Base-by-base conservation (phyloP, 2,113 vertebrate genomes). In the Dipodomys merriami region DNA sequence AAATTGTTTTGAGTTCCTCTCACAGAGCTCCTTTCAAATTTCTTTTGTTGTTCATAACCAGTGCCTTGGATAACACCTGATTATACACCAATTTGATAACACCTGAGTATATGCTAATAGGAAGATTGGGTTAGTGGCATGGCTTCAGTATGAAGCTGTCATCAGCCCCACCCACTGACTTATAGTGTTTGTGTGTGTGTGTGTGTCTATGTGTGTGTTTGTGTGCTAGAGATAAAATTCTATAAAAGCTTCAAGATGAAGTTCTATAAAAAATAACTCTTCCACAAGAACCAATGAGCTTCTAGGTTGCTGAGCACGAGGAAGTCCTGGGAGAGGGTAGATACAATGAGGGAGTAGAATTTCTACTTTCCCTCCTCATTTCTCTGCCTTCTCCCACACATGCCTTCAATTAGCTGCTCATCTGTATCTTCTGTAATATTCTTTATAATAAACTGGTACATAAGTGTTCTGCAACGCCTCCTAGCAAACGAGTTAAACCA, bases 361-460 rank as follows among this genome's bases (percentile, higher is more conserved):
- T 30, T 12, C 20, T 3, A 1, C 13, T 25, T 64, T 5, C 20
- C 10, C 33, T 25, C 29, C 6, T 27, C n/a, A 57, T 7, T 16
- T 68, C 12, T n/a, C 7, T 22, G 57, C 1, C 25, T 68, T 29
- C 30, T 22, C 33, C 1, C 0, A 11, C 9, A 5, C 12, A 7
- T 69, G 8, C 33, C 10, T 76, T 62, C 35, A 30, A 27, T 27
- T 30, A 25, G 20, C 65, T 79, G 5, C 23, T 73, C 39, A 53
- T 1, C 57, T 72, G 13, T 1, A 64, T 6, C 20, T 6, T 86
- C 20, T 35, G 76, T 22, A 72, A 73, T 53, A 49, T 6, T 15
- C 6, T 86, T 33, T 30, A 67, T 22, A 72, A 73, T 53, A 49
- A 80, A 72, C 2, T 62, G 23, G 12, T 19, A 16, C 0, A 5